These are phyloP conservation scores for Drymodes brunneopygia DNA, from an alignment of 2,113 vertebrate genomes.

Conservation along the genomic window DNA sequence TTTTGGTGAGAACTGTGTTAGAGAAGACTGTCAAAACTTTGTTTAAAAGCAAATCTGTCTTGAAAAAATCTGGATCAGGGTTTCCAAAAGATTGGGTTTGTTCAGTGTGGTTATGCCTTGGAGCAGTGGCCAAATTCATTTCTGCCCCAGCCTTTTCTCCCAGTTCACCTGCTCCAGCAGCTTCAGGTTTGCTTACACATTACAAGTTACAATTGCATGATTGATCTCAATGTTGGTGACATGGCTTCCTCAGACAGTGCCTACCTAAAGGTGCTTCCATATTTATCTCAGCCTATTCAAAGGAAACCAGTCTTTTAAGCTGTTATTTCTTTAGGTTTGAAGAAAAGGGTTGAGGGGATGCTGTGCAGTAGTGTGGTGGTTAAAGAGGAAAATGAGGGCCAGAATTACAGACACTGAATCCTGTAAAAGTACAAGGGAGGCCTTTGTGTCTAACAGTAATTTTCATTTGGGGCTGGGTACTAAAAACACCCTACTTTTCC, in stretches of 20 bases:
- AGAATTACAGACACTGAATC: not conserved
- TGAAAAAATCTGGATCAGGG: not conserved
- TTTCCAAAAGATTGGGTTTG: not conserved
- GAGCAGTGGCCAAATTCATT: not conserved
- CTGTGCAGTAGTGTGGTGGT: fast-evolving
- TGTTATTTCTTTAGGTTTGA: not conserved
- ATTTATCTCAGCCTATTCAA: not conserved
- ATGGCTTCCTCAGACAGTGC: not conserved
- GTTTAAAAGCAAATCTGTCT: not conserved
- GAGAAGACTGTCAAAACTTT: not conserved
- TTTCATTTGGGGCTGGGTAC: not conserved
- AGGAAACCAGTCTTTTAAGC: not conserved
- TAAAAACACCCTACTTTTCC: not conserved
- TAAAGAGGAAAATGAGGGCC: not conserved
- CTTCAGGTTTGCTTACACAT: not conserved
- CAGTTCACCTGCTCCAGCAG: not conserved
- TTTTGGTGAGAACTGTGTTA: not conserved
- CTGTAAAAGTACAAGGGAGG: not conserved
- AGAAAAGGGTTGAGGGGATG: not conserved
- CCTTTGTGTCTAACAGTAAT: not conserved
- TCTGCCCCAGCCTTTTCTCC: not conserved
- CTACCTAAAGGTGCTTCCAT: not conserved
- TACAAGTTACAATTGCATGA: not conserved
- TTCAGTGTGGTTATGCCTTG: not conserved
- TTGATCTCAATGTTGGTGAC: not conserved